Evolutionary conservation across 2,113 vertebrate genomes (phyloP).

Genomic region (Clarias batrachus): DNA sequence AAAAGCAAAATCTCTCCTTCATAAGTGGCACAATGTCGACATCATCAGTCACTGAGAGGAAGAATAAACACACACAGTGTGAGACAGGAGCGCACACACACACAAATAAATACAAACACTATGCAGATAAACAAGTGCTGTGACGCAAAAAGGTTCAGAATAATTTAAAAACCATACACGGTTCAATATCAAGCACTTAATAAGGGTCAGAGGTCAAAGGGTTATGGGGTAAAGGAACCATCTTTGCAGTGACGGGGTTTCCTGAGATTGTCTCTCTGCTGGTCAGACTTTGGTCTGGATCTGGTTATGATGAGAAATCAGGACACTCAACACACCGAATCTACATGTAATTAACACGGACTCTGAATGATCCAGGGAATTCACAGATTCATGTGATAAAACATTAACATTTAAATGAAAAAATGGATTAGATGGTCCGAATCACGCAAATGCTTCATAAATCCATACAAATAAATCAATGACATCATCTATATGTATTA

Average conservation of each 20-base stretch:
- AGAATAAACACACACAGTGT: not conserved
- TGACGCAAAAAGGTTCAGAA: conserved; percentile 33
- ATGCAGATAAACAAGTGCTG: not conserved
- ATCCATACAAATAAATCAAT: not conserved
- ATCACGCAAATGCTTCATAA: not conserved
- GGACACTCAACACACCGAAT: not conserved
- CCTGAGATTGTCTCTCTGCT: conserved; percentile 55
- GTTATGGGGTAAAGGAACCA: not conserved
- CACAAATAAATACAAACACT: not conserved
- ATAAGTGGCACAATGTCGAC: conserved; percentile 30
- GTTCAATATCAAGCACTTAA: conserved; percentile 9
- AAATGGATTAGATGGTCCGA: not conserved
- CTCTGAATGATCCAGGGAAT: not conserved
- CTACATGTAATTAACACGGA: not conserved
- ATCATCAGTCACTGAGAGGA: not conserved
- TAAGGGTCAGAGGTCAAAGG: conserved; percentile 21
- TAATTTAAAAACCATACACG: conserved; percentile 51
- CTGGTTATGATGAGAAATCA: conserved; percentile 1
- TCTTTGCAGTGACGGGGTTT: conserved; percentile 37
- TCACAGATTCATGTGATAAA: not conserved
- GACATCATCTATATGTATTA: not conserved
- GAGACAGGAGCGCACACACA: not conserved
- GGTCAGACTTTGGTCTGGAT: conserved; percentile 54
- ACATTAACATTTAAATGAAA: not conserved
- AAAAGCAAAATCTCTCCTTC: not conserved